A percentile compares a stretch with the other conserved stretches of the same genome.
Evolutionary conservation across 2,113 vertebrate genomes (phyloP).

Genomic region (Muntiacus muntjak): DNA sequence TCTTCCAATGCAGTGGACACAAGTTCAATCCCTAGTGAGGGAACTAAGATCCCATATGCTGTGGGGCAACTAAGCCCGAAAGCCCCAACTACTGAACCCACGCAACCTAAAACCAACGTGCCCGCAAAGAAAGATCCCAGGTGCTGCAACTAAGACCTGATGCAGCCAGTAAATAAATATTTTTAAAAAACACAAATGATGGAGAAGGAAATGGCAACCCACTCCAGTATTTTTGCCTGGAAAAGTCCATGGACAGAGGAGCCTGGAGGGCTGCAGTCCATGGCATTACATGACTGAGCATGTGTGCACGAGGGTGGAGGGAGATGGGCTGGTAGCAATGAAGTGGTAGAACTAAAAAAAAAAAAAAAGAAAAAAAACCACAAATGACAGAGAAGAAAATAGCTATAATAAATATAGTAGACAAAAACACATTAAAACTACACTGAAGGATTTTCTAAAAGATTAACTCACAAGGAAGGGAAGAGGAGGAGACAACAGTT

Average conservation of each 20-base stretch:
- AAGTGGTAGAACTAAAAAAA: too few species aligned
- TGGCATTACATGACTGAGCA: too few species aligned
- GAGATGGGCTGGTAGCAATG: too few species aligned
- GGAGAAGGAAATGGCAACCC: neutral
- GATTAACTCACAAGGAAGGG: neutral
- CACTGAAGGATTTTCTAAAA: conserved; percentile 15
- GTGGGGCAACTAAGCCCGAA: neutral
- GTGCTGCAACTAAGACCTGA: neutral
- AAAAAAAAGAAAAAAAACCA: too few species aligned
- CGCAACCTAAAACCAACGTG: neutral
- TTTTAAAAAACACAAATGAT: neutral
- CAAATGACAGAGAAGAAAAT: conserved; percentile 15
- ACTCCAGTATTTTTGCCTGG: too few species aligned
- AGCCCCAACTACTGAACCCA: neutral
- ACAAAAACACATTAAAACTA: neutral
- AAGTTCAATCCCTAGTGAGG: neutral
- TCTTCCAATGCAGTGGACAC: neutral
- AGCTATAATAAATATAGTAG: neutral
- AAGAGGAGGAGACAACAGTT: neutral
- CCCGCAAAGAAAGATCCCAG: neutral
- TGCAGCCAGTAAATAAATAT: neutral
- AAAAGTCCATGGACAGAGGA: too few species aligned
- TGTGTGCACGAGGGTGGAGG: too few species aligned
- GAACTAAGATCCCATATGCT: neutral
- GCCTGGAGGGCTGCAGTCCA: too few species aligned